Evolutionary conservation across 2,113 vertebrate genomes (phyloP).

Genomic region (Zingel zingel): DNA sequence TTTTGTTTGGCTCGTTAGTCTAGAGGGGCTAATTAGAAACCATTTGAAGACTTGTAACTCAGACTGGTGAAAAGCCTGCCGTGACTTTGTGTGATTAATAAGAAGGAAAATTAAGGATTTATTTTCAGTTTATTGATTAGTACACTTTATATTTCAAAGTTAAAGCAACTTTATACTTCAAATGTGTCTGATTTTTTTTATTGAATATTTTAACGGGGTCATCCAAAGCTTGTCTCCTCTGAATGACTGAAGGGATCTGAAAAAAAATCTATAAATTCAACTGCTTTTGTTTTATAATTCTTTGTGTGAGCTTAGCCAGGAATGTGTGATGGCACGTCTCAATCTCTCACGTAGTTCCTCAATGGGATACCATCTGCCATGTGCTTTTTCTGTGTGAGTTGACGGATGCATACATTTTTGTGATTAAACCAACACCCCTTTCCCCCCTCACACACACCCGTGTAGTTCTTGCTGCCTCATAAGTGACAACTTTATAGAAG

Average conservation of each 20-base stretch:
- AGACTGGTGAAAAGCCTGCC: not conserved
- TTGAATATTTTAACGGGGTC: conserved; percentile 21
- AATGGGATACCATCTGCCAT: conserved; percentile 30
- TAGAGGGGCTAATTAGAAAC: conserved; percentile 24
- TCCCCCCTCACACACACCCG: conserved; percentile 4
- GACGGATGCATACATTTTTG: conserved; percentile 40
- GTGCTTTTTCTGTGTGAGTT: conserved; percentile 38
- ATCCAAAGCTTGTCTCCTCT: not conserved
- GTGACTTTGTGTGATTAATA: conserved; percentile 16
- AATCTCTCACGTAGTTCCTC: conserved; percentile 30
- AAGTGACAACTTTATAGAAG: conserved; percentile 72
- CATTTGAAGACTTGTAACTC: conserved; percentile 14
- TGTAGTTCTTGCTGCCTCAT: conserved; percentile 54
- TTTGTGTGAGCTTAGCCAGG: conserved; percentile 30
- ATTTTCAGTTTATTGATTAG: not conserved
- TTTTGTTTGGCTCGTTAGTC: conserved; percentile 16
- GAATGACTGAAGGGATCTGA: conserved; percentile 17
- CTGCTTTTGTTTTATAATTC: conserved; percentile 43
- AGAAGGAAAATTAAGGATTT: not conserved
- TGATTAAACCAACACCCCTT: conserved; percentile 10
- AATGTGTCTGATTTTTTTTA: not conserved
- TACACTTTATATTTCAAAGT: conserved; percentile 12
- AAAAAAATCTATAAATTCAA: conserved; percentile 32
- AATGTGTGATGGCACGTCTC: conserved; percentile 49
- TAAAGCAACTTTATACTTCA: conserved; percentile 2